These are phyloP conservation scores for Tillus elongatus DNA, from an alignment of 2,888 invertebrate species.

Conservation along the genomic window DNA sequence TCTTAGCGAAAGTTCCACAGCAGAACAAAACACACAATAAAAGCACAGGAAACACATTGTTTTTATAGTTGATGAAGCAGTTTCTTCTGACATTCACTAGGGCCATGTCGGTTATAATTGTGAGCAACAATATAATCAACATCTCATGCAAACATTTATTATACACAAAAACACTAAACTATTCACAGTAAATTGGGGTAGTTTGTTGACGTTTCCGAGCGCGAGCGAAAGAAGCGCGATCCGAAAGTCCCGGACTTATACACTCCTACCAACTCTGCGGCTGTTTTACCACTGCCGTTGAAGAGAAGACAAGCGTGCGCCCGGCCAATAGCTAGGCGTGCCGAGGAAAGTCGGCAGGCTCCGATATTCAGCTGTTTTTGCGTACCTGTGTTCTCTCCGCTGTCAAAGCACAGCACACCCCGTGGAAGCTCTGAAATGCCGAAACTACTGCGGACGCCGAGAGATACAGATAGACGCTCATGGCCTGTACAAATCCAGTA, in stretches of 20 bases:
- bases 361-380: constrained; percentile 1
- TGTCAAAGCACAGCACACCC: too few species aligned
- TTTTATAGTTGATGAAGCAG: background rate
- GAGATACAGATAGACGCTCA: too few species aligned
- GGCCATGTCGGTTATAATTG: too few species aligned
- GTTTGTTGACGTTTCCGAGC: too few species aligned
- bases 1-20: background rate
- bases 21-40: background rate
- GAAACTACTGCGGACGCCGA: too few species aligned
- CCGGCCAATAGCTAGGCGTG: constrained; percentile 1
- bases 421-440: too few species aligned
- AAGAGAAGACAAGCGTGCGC: background rate
- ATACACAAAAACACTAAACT: too few species aligned
- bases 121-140: too few species aligned
- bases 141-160: too few species aligned
- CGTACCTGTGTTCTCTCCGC: constrained; percentile 4
- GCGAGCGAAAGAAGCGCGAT: too few species aligned
- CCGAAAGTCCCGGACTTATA: background rate
- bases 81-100: constrained; percentile 1
- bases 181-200: too few species aligned
- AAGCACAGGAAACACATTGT: background rate
- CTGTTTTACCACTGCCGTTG: background rate
- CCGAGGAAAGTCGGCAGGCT: background rate
- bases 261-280: background rate
- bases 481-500: too few species aligned